Evolutionary conservation across 2,888 invertebrate genomes (phyloP).

Genomic region (Xestoiulus laeticollis): DNA sequence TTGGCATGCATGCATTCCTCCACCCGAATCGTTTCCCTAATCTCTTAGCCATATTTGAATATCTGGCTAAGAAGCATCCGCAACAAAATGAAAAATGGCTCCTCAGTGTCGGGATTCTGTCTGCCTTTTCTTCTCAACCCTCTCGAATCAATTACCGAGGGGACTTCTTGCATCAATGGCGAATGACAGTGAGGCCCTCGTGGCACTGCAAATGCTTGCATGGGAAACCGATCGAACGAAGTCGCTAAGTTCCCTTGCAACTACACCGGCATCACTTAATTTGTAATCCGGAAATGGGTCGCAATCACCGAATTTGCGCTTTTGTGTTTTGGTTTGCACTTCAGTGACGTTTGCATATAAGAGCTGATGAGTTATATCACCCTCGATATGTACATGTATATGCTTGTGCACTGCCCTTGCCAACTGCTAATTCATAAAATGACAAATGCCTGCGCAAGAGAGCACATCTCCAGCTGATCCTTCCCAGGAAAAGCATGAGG

Average conservation of each 20-base stretch:
- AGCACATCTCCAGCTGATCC: conserved; percentile 28
- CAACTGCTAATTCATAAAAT: conserved; percentile 7
- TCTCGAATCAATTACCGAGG: conserved; percentile 21
- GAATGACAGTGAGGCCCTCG: neutral
- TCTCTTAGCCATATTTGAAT: conserved; percentile 25
- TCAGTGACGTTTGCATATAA: neutral
- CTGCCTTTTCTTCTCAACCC: conserved; percentile 28
- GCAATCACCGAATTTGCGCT: conserved; percentile 2
- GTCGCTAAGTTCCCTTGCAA: neutral
- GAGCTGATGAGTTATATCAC: neutral
- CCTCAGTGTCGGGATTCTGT: conserved; percentile 31
- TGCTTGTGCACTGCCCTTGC: neutral
- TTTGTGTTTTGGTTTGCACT: conserved; percentile 21
- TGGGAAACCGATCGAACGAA: conserved; percentile 9
- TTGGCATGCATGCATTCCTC: neutral
- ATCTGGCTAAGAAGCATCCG: conserved; percentile 37
- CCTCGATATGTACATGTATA: neutral
- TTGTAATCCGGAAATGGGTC: conserved; percentile 34
- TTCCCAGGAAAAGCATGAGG: neutral
- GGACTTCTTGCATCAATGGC: conserved; percentile 24
- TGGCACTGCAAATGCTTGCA: neutral
- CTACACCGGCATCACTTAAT: conserved; percentile 15
- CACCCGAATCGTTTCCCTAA: conserved; percentile 14
- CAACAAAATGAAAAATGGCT: conserved; percentile 37
- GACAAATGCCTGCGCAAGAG: neutral